Evolutionary conservation across 1,140 invertebrate species (phyloP), one percentile per base, ranked within the genome.

Genomic region (Leguminivora glycinivorella): DNA sequence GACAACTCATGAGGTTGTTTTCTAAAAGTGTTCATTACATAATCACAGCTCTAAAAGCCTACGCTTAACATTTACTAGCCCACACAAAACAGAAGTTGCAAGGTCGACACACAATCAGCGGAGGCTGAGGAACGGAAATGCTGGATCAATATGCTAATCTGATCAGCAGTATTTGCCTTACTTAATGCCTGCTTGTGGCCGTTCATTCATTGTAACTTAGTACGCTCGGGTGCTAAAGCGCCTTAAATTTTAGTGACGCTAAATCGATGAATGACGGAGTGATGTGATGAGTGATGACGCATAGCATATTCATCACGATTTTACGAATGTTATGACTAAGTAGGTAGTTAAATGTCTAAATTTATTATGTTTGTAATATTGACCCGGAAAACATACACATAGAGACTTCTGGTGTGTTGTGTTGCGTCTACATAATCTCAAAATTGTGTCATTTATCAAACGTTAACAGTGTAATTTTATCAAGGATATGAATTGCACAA

Each of bases 121-220:
- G 71, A 76, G 69, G 70, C 75, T 56, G 56, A 66, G 60, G 70
- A 88, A 78, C 88, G 89, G 89, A 91, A 90, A 90, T 82, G 82
- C 82, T 84, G 83, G 82, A 83, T 84, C 81, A 79, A 85, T 86
- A 91, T 90, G 87, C 85, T 86, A 91, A 90, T 87, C 63, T 52
- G 68, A 82, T 82, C 78, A 78, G 77, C 80, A 77, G 67, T 76
- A 83, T 81, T 76, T 34, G 56, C 52, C 31, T 70, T 31, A 70
- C 70, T 70, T 38, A 60, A 34, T 70, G 56, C 76, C 71, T 75
- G 75, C 75, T 81, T 83, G 76, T 31, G 26, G 29, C 22, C 47
- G 47, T 88, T 88, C 88, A 89, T 90, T 90, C 87, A 89, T 88
- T 86, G 83, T 79, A 68, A 84, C 80, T 38, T 58, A 68, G 82